phyloP scores from a whole-genome alignment of 2,113 vertebrate species.

The Gasterosteus nipponicus region DNA sequence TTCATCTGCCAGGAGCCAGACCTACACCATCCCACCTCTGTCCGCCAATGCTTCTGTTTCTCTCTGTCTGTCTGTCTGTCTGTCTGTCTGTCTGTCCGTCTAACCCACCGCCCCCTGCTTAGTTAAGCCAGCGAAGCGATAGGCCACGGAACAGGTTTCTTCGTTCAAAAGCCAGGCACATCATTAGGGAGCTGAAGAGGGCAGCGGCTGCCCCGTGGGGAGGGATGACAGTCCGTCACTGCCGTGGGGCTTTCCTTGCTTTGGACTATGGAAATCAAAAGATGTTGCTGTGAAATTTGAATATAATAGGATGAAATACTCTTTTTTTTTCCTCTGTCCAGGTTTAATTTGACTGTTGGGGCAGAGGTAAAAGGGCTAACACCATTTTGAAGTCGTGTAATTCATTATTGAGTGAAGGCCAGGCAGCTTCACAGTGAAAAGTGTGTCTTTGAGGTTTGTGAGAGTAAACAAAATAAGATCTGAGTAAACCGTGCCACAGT shows the following conservation, averaged over 20 bases:
- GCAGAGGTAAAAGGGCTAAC: constrained; percentile 12
- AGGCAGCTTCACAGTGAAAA: constrained; percentile 6
- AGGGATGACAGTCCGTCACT: constrained; percentile 80
- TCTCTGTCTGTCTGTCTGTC: constrained; percentile 63
- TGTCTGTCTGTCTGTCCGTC: constrained; percentile 41
- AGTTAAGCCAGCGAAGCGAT: constrained; percentile 80
- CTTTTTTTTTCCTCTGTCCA: constrained; percentile 18
- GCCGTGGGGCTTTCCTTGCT: constrained; percentile 76
- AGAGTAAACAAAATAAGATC: constrained; percentile 23
- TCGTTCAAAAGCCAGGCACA: constrained; percentile 78
- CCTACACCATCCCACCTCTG: constrained; percentile 48
- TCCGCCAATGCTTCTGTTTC: constrained; percentile 67
- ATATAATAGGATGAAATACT: constrained; percentile 74
- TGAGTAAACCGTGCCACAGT: constrained; percentile 5
- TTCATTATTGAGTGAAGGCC: constrained; percentile 44
- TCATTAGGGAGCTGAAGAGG: constrained; percentile 82
- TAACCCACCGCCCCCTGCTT: constrained; percentile 67
- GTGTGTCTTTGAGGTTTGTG: constrained; percentile 17
- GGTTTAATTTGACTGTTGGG: constrained; percentile 52
- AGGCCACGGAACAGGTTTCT: constrained; percentile 75
- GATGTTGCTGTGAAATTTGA: constrained; percentile 72
- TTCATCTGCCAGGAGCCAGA: constrained; percentile 64
- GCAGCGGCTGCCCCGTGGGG: constrained; percentile 76
- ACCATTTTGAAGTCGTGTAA: constrained; percentile 60
- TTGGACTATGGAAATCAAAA: constrained; percentile 82